These are phyloP conservation scores for Nomada ruficornis DNA, from an alignment of 2,888 invertebrate species.

Conservation along the genomic window DNA sequence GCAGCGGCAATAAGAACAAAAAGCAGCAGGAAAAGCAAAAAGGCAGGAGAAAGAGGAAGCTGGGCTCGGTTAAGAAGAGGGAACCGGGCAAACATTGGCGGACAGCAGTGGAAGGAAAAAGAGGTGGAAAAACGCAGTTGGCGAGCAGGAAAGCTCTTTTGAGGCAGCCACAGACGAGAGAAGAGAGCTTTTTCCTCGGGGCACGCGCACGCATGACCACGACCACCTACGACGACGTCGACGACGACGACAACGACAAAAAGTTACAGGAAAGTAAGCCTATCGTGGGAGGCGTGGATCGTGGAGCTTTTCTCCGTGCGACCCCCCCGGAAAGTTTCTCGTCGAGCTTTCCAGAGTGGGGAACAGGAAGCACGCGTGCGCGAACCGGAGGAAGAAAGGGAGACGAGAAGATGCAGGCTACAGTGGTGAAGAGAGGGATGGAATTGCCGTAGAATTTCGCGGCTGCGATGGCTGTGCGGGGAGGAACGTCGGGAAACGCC, in stretches of 20 bases:
- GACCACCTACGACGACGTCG: slow-evolving; percentile 65
- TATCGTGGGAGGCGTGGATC: slow-evolving; percentile 80
- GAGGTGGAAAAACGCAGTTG: slow-evolving; percentile 58
- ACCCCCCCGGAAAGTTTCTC: slow-evolving; percentile 57
- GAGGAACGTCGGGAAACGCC: slow-evolving; percentile 58
- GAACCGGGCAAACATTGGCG: slow-evolving; percentile 5
- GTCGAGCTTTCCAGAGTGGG: slow-evolving; percentile 66
- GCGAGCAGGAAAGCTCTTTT: slow-evolving; percentile 62
- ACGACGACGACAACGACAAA: slow-evolving; percentile 62
- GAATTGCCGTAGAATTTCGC: slow-evolving; percentile 63
- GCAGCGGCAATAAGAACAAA: slow-evolving; percentile 49
- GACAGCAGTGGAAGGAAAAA: slow-evolving; percentile 59
- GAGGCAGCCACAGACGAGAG: slow-evolving; percentile 27
- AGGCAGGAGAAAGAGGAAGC: not conserved
- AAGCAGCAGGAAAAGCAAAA: slow-evolving; percentile 35
- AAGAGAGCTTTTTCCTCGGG: slow-evolving; percentile 65
- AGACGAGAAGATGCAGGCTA: slow-evolving; percentile 44
- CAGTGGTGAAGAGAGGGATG: slow-evolving; percentile 46
- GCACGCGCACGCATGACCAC: slow-evolving; percentile 66
- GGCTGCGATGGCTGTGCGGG: slow-evolving; percentile 59
- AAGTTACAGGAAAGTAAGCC: slow-evolving; percentile 75
- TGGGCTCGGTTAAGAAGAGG: not conserved
- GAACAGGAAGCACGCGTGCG: slow-evolving; percentile 66
- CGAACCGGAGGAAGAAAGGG: slow-evolving; percentile 51
- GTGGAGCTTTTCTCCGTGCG: slow-evolving; percentile 72